Evolutionary conservation across 2,113 vertebrate species (phyloP).

Genomic region (Todiramphus chloris): DNA sequence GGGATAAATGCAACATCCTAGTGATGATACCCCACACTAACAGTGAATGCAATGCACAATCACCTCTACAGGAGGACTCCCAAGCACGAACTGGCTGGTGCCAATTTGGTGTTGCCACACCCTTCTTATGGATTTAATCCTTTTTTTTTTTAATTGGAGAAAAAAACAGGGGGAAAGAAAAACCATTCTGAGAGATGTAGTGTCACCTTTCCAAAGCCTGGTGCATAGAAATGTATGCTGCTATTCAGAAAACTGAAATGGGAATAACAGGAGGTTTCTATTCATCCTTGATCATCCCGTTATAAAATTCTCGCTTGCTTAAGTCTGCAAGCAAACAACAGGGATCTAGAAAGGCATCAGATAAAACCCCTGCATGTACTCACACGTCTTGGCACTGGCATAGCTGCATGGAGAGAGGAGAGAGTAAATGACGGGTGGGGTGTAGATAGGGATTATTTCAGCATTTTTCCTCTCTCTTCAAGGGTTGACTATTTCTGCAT

Average conservation of each 20-base stretch:
- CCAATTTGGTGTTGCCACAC: background rate
- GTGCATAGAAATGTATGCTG: background rate
- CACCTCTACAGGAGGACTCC: background rate
- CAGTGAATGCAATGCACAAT: background rate
- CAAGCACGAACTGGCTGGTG: background rate
- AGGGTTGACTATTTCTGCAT: background rate
- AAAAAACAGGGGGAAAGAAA: background rate
- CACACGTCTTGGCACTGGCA: background rate
- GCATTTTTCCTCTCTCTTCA: background rate
- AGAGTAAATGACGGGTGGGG: background rate
- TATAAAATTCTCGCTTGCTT: background rate
- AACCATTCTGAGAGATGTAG: background rate
- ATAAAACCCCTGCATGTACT: background rate
- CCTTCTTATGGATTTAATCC: background rate
- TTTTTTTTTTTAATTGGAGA: background rate
- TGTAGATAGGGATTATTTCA: background rate
- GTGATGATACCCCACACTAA: accelerated
- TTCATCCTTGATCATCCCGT: background rate
- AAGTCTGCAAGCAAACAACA: background rate
- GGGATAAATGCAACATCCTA: background rate
- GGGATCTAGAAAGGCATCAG: background rate
- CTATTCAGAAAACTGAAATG: background rate
- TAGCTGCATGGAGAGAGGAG: background rate
- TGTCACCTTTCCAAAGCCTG: background rate
- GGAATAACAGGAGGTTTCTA: background rate